A percentile compares a stretch with the other conserved stretches of the same genome.
phyloP scores from a whole-genome alignment of 2,888 invertebrate genomes.

The Notocelia uddmanniana region DNA sequence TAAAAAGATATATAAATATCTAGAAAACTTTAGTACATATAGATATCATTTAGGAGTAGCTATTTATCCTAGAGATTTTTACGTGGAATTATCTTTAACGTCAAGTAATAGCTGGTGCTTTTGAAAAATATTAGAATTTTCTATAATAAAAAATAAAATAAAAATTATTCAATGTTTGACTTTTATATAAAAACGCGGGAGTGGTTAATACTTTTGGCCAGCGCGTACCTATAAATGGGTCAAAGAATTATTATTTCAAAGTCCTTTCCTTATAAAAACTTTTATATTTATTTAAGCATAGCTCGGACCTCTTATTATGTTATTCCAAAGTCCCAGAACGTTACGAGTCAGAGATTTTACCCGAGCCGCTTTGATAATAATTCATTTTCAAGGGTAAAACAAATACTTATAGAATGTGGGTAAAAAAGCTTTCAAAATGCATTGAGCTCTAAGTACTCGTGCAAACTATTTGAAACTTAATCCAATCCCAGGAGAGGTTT shows the following conservation, averaged over 20 bases:
- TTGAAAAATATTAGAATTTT: no score
- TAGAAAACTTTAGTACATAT: no score
- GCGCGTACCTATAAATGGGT: neutral
- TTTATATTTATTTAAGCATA: constrained; percentile 25
- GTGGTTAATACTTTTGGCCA: neutral
- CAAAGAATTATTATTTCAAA: constrained; percentile 24
- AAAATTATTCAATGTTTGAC: no score
- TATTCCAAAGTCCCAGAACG: constrained; percentile 31
- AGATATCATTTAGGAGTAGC: no score
- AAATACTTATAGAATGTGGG: constrained; percentile 14
- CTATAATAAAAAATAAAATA: no score
- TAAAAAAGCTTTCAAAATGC: constrained; percentile 30
- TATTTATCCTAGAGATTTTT: no score
- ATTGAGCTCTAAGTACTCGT: neutral
- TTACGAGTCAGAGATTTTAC: constrained; percentile 37
- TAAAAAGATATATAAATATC: no score
- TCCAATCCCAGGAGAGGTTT: constrained; percentile 1
- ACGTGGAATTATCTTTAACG: no score
- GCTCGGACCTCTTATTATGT: constrained; percentile 29
- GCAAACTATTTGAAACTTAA: neutral
- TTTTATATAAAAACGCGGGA: no score
- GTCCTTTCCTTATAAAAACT: constrained; percentile 22
- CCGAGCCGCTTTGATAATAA: constrained; percentile 23
- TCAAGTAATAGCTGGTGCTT: no score
- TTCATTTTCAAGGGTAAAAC: constrained; percentile 29